These are phyloP conservation scores for Pelecanus crispus DNA, from an alignment of 2,113 vertebrate species.

Conservation along the genomic window DNA sequence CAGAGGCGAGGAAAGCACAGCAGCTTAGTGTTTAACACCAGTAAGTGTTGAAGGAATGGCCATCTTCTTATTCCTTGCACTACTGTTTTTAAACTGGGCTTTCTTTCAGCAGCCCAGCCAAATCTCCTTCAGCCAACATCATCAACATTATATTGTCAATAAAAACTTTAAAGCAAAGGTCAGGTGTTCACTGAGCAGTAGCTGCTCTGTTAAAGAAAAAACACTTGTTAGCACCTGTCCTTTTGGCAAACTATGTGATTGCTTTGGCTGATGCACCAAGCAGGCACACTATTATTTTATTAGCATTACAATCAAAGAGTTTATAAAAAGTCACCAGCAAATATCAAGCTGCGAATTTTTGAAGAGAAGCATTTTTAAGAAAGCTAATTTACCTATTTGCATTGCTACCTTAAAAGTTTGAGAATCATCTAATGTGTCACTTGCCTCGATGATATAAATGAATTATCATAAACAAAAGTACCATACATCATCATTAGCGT, in stretches of 20 bases:
- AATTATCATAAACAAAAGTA: conserved; percentile 14
- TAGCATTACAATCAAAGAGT: background rate
- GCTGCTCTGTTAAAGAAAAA: conserved; percentile 19
- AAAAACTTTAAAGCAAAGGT: background rate
- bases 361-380: background rate
- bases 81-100: background rate
- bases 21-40: background rate
- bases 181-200: background rate
- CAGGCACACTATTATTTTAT: background rate
- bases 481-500: background rate
- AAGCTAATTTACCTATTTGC: background rate
- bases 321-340: background rate
- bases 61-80: background rate
- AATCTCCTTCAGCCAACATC: background rate
- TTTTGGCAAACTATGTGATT: conserved; percentile 1
- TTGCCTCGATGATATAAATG: background rate
- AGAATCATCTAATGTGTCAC: background rate
- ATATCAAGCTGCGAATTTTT: background rate
- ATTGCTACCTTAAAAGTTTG: background rate
- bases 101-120: background rate
- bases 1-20: background rate
- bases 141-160: background rate
- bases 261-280: background rate
- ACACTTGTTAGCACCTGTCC: background rate
- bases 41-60: background rate